phyloP scores from a whole-genome alignment of 2,113 vertebrate species.

The Orientallactaga bullata region DNA sequence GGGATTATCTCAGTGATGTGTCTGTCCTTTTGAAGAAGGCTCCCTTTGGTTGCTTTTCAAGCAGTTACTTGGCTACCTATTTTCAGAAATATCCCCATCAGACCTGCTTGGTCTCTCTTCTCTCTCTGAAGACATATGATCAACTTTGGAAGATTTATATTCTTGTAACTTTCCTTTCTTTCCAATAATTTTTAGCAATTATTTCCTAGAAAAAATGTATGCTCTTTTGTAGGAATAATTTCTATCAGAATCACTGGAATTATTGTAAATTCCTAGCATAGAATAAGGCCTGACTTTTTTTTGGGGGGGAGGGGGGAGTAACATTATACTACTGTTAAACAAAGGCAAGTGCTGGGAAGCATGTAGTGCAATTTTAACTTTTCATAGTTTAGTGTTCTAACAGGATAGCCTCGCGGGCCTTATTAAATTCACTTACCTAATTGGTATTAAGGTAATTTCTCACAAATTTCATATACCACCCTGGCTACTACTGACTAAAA shows the following conservation, averaged over 20 bases:
- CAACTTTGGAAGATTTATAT: background rate
- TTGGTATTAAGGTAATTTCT: background rate
- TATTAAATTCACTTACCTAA: background rate
- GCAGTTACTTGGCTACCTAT: constrained; percentile 71
- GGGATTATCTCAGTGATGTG: constrained; percentile 74
- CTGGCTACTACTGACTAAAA: background rate
- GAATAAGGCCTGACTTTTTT: background rate
- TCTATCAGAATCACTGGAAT: constrained; percentile 10
- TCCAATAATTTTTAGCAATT: constrained; percentile 45
- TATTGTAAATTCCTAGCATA: background rate
- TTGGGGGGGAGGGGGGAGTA: too few species aligned
- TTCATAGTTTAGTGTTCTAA: background rate
- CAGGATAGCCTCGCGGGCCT: background rate
- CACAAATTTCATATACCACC: background rate
- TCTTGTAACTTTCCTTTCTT: constrained; percentile 23
- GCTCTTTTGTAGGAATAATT: background rate
- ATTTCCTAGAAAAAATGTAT: background rate
- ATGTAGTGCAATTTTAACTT: background rate
- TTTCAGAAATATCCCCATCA: constrained; percentile 58
- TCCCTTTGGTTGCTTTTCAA: constrained; percentile 61
- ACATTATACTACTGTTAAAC: background rate
- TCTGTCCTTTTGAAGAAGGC: constrained; percentile 74
- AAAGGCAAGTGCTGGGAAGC: background rate
- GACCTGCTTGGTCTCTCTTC: constrained; percentile 17
- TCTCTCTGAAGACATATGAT: constrained; percentile 58